Evolutionary conservation across 1,140 invertebrate genomes (phyloP).

Genomic region (Tetramorium alpestre): DNA sequence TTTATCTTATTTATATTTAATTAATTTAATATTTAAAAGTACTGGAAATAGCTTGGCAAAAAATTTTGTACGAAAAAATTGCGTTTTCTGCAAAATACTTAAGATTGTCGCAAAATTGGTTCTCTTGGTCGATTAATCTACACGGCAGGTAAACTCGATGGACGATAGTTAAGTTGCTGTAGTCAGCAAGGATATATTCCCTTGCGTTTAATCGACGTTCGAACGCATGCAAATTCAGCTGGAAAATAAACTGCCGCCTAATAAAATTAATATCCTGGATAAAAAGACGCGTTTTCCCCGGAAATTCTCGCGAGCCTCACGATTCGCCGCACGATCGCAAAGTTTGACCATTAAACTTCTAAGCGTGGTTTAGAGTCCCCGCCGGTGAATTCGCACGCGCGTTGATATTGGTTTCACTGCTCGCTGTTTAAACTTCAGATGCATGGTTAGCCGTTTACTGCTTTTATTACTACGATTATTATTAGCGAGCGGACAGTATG

Average conservation of each 20-base stretch:
- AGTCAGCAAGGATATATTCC: not conserved
- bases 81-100: not conserved
- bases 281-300: not conserved
- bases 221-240: not conserved
- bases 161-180: not conserved
- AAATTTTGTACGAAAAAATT: not conserved
- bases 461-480: constrained; percentile 45
- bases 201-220: not conserved
- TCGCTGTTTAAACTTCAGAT: constrained; percentile 35
- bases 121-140: not conserved
- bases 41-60: not conserved
- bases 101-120: not conserved
- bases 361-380: constrained; percentile 30
- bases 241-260: not conserved
- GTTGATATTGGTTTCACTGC: not conserved
- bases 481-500: not conserved
- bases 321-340: not conserved
- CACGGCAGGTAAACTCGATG: not conserved
- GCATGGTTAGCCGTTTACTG: constrained; percentile 15
- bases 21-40: too few relatives aligned
- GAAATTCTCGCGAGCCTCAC: not conserved
- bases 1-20: too few relatives aligned
- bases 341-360: constrained; percentile 48
- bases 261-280: not conserved
- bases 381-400: constrained; percentile 1